Conservation (phyloP, 1,140 invertebrate species). For the Anastrepha ludens region DNA sequence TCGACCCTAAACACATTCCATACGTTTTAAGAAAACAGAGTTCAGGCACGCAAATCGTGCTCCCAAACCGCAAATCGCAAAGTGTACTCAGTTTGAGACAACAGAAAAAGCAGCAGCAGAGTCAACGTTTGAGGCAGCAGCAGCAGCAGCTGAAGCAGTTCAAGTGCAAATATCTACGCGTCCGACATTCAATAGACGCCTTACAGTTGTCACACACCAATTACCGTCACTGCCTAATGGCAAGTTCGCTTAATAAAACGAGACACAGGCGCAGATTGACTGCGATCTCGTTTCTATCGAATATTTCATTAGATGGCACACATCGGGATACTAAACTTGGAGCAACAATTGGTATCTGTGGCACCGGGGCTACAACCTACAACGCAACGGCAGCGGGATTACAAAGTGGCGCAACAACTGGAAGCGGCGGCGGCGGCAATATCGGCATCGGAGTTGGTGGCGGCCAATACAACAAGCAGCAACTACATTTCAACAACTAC, state of each 20-base stretch:
- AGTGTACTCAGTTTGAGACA: neutral
- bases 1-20: neutral
- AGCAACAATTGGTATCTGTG: conserved; percentile 73
- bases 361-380: conserved; percentile 66
- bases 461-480: conserved; percentile 35
- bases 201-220: conserved; percentile 27
- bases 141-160: neutral
- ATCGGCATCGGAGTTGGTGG: conserved; percentile 64
- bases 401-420: conserved; percentile 56
- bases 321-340: conserved; percentile 88
- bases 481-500: conserved; percentile 53
- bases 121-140: neutral
- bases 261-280: conserved; percentile 83
- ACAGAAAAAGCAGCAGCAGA: neutral
- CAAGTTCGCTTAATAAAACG: conserved; percentile 74
- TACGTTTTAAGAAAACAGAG: neutral
- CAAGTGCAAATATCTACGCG: conserved; percentile 14
- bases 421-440: conserved; percentile 61
- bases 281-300: conserved; percentile 92
- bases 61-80: neutral
- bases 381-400: conserved; percentile 59
- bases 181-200: conserved; percentile 16
- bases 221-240: conserved; percentile 70
- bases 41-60: neutral
- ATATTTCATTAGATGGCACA: conserved; percentile 94